phyloP scores from a whole-genome alignment of 2,113 vertebrate species.

The Oncorhynchus mykiss region DNA sequence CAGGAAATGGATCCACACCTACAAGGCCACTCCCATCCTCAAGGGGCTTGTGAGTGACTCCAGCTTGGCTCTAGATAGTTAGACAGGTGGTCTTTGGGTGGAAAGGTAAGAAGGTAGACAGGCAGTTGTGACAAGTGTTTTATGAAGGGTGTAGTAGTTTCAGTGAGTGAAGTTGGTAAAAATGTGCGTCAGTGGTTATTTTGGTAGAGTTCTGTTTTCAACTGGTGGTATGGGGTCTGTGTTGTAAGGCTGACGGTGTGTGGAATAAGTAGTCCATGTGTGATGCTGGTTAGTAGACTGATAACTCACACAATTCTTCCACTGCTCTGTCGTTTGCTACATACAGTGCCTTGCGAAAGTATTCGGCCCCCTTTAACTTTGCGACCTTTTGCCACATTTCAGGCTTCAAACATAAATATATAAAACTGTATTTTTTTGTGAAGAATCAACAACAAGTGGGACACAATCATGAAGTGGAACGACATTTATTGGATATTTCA shows the following conservation, averaged over 20 bases:
- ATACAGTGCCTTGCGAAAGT: no score
- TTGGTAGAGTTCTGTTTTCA: neutral
- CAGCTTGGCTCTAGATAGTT: neutral
- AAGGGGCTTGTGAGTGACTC: constrained; percentile 83
- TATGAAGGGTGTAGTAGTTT: neutral
- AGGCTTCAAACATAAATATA: no score
- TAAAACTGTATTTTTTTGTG: no score
- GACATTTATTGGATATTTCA: no score
- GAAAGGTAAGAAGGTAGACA: neutral
- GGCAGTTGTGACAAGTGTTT: neutral
- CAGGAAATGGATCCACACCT: constrained; percentile 85
- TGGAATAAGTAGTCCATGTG: neutral
- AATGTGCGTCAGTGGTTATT: neutral
- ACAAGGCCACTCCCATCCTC: constrained; percentile 86
- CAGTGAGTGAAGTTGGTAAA: neutral
- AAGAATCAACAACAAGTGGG: no score
- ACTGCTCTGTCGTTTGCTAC: no score
- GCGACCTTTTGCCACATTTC: no score
- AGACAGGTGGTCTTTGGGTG: neutral
- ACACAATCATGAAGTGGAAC: no score
- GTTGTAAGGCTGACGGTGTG: neutral
- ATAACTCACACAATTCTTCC: no score
- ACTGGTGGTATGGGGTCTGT: neutral
- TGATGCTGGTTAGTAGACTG: neutral
- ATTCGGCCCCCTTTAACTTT: no score